Evolutionary conservation across 2,888 invertebrate genomes (phyloP), one percentile per base, ranked within the genome.

Genomic region (Trachelus tabidus): DNA sequence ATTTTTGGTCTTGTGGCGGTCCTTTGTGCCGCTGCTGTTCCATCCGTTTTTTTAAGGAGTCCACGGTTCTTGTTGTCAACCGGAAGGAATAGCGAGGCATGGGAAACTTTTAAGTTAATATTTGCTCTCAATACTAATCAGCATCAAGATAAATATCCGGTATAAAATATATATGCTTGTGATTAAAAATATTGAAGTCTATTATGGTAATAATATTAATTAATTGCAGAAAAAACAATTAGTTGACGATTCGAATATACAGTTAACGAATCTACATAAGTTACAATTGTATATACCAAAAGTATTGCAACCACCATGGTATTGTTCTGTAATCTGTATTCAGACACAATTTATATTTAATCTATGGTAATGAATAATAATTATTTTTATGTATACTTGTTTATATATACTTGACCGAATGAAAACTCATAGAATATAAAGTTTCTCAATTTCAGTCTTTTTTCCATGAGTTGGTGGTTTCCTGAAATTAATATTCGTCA

Each of bases 21-120:
- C 1, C 88, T 94, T 34, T 83, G 94, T 76, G 93, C 94, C 77
- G 92, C 93, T 69, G 83, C 93, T 73, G 87, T 93, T 12, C 89
- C 94, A 40, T 83, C 92, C n/a, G 93, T 93, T 0, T 92, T 94
- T 85, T 94, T 94, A 0, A 94, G 94, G 90, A 93, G 94, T 33
- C 94, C 94, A 0, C 90, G 94, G 80, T 94, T 93, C 86, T 87
- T 94, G 81, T 91, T 94, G 69, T 89, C 93, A 30, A 93, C 92
- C 1, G 92, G 93, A 84, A 92, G 91, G 75, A 91, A 92, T 2
- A 93, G 93, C 15, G 90, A 92, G 79, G 94, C 94, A 0, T 89
- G 93, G 79, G 85, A 91, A 11, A 93, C 94, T 15, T 91, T 94
- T 85, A 93, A 93, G 86, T 92, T 90, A 87, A 94, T 94, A 81